Percentiles rank a stretch among this genome's conserved stretches.
These are phyloP conservation scores for Dorcus parallelipipedus DNA, from an alignment of 2,888 invertebrate genomes.

Conservation along the genomic window DNA sequence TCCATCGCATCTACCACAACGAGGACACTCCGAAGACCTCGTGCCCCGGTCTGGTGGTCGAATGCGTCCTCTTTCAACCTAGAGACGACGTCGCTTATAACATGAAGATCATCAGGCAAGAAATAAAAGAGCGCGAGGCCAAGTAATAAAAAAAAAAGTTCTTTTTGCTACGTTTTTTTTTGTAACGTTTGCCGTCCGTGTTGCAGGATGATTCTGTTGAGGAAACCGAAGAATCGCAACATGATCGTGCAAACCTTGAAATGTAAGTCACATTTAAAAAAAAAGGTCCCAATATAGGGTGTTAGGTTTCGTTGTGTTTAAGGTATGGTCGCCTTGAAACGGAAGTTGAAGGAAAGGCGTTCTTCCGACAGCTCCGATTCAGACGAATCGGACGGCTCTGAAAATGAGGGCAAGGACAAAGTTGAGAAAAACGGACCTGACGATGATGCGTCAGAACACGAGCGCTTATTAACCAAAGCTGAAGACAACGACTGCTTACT, in stretches of 20 bases:
- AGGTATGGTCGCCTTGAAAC: slow-evolving; percentile 32
- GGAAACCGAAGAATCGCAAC: slow-evolving; percentile 29
- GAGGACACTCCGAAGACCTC: slow-evolving; percentile 17
- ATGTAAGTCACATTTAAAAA: slow-evolving; percentile 22
- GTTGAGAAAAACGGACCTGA: neutral
- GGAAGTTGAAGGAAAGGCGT: slow-evolving; percentile 29
- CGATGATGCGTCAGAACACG: too few species aligned
- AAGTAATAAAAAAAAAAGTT: slow-evolving; percentile 22
- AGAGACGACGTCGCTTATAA: slow-evolving; percentile 32
- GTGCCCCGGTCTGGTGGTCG: slow-evolving; percentile 27
- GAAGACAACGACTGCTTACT: too few species aligned
- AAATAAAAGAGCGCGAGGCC: slow-evolving; percentile 30
- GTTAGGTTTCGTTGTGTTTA: neutral
- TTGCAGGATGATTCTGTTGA: slow-evolving; percentile 26
- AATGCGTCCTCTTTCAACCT: slow-evolving; percentile 31
- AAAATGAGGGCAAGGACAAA: slow-evolving; percentile 1
- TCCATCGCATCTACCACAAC: slow-evolving; percentile 30
- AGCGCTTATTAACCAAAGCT: too few species aligned
- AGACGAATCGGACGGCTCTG: slow-evolving; percentile 17
- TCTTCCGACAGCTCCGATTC: slow-evolving; percentile 22
- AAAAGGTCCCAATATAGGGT: neutral
- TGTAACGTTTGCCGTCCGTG: neutral
- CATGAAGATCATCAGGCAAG: slow-evolving; percentile 26
- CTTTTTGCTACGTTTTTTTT: neutral
- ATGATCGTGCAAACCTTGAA: slow-evolving; percentile 34